Percentiles rank a stretch among this genome's conserved stretches.
Conservation (phyloP, 2,113 vertebrate genomes). For the Dasyurus viverrinus region DNA sequence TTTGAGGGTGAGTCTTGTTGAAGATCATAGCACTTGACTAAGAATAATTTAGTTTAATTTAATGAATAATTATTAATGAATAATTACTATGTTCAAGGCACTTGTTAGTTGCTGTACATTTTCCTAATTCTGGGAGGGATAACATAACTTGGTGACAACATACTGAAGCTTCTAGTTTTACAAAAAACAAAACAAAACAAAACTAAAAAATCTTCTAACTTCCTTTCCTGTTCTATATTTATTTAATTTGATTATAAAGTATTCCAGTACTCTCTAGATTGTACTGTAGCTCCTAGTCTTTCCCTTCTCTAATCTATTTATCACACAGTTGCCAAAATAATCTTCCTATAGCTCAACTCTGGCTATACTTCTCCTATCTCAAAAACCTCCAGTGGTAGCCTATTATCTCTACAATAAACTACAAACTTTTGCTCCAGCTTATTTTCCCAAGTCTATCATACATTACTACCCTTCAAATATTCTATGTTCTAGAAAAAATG, state of each 20-base stretch:
- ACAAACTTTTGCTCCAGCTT: not conserved
- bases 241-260: not conserved
- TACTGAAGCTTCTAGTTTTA: not conserved
- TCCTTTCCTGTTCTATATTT: not conserved
- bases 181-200: not conserved
- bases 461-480: not conserved
- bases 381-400: not conserved
- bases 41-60: not conserved
- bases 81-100: not conserved
- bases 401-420: not conserved
- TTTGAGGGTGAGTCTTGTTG: not conserved
- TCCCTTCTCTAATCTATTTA: not conserved
- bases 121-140: constrained; percentile 1
- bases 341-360: not conserved
- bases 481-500: not conserved
- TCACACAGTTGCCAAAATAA: not conserved
- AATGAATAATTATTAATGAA: not conserved
- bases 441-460: not conserved
- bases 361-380: not conserved
- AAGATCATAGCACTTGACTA: not conserved
- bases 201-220: not conserved
- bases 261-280: not conserved
- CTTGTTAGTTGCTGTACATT: not conserved
- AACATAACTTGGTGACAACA: not conserved
- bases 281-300: not conserved